These are phyloP conservation scores for Gymnocypris eckloni DNA, from an alignment of 2,797 vertebrate genomes.

Conservation along the genomic window DNA sequence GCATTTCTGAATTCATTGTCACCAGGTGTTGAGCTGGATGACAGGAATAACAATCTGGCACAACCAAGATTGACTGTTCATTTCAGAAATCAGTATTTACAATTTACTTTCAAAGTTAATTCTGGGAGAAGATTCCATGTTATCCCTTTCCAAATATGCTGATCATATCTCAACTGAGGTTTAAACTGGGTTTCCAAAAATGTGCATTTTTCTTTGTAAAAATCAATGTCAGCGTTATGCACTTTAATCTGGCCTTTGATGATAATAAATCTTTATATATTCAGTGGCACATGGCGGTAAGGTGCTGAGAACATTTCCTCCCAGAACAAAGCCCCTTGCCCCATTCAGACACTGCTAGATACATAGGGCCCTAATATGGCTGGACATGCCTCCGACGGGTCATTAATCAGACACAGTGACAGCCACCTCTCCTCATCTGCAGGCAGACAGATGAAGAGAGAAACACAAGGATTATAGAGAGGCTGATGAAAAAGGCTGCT, in stretches of 20 bases:
- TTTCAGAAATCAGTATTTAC: conserved; percentile 99
- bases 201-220: conserved; percentile 99
- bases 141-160: conserved; percentile 99
- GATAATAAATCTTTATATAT: conserved; percentile 99
- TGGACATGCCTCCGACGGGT: conserved; percentile 98
- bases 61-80: conserved; percentile 99
- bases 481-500: conserved; percentile 40
- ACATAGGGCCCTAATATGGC: conserved; percentile 99
- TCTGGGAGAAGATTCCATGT: conserved; percentile 99
- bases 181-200: conserved; percentile 99
- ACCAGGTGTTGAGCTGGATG: conserved; percentile 86
- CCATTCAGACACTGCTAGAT: conserved; percentile 94
- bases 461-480: conserved; percentile 64
- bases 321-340: conserved; percentile 96
- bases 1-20: conserved; percentile 99
- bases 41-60: conserved; percentile 99
- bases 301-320: conserved; percentile 99
- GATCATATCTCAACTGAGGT: conserved; percentile 98
- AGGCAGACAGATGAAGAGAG: conserved; percentile 65
- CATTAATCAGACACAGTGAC: conserved; percentile 99
- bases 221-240: conserved; percentile 99
- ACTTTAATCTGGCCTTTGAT: conserved; percentile 99
- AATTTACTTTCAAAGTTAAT: conserved; percentile 99
- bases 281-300: conserved; percentile 98
- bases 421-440: conserved; percentile 87